These are phyloP conservation scores for Reticulitermes lucifugus DNA, from an alignment of 2,888 invertebrate genomes.

Conservation along the genomic window DNA sequence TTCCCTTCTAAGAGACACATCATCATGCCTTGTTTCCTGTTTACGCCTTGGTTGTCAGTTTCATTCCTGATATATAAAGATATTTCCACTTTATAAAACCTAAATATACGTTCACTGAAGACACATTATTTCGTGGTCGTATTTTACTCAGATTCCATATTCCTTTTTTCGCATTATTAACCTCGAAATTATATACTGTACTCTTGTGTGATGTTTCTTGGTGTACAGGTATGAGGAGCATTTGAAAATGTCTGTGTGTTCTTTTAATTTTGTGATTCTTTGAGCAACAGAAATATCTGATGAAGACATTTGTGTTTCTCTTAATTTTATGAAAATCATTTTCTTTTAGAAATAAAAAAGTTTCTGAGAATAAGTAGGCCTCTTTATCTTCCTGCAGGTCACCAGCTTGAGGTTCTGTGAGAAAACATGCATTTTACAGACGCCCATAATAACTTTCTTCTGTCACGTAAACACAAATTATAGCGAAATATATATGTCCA, in stretches of 20 bases:
- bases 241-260: background rate
- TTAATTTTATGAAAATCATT: no score
- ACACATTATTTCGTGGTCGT: background rate
- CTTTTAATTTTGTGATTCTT: background rate
- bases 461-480: no score
- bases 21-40: background rate
- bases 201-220: no score
- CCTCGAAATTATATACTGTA: background rate
- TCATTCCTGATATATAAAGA: background rate
- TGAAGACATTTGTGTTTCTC: no score
- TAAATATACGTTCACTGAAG: background rate
- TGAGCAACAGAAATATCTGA: no score
- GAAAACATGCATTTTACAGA: no score
- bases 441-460: no score
- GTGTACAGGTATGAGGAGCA: background rate
- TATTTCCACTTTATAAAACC: background rate
- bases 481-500: no score
- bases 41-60: background rate
- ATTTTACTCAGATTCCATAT: conserved; percentile 1
- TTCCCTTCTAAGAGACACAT: background rate
- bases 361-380: no score
- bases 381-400: no score
- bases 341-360: no score
- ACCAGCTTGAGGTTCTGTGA: no score
- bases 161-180: background rate